These are phyloP conservation scores for Chrysopilus asiliformis DNA, from an alignment of 2,888 invertebrate genomes.

Conservation along the genomic window DNA sequence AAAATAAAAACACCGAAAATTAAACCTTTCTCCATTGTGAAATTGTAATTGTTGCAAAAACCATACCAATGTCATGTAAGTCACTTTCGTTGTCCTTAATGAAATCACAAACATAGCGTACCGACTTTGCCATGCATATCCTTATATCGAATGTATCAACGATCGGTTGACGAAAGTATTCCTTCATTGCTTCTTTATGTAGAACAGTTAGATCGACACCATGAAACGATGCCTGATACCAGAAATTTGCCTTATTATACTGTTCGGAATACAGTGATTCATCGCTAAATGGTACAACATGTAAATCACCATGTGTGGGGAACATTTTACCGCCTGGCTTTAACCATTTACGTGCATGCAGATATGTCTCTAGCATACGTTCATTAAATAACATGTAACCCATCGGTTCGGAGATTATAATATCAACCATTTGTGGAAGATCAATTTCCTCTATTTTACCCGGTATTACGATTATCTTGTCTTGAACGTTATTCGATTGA, in stretches of 20 bases:
- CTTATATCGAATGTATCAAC: constrained; percentile 97
- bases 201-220: constrained; percentile 90
- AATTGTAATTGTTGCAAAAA: too few relatives aligned
- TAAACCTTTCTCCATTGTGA: too few relatives aligned
- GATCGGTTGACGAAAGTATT: constrained; percentile 95
- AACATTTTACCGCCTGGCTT: constrained; percentile 92
- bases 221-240: constrained; percentile 97
- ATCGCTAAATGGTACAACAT: constrained; percentile 95
- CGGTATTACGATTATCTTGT: constrained; percentile 81
- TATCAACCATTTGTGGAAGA: constrained; percentile 87
- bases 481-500: constrained; percentile 74
- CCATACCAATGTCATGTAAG: constrained; percentile 70
- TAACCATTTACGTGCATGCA: constrained; percentile 97
- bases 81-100: constrained; percentile 83
- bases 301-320: constrained; percentile 90
- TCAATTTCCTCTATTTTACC: constrained; percentile 98
- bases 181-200: constrained; percentile 85
- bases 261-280: constrained; percentile 97
- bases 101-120: constrained; percentile 89
- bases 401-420: constrained; percentile 98
- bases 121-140: constrained; percentile 90
- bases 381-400: constrained; percentile 99
- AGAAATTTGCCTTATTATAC: constrained; percentile 96
- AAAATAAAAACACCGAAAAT: constrained; percentile 15
- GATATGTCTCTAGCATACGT: constrained; percentile 95